Conservation (phyloP, 2,113 vertebrate species). For the Phyllostomus discolor region DNA sequence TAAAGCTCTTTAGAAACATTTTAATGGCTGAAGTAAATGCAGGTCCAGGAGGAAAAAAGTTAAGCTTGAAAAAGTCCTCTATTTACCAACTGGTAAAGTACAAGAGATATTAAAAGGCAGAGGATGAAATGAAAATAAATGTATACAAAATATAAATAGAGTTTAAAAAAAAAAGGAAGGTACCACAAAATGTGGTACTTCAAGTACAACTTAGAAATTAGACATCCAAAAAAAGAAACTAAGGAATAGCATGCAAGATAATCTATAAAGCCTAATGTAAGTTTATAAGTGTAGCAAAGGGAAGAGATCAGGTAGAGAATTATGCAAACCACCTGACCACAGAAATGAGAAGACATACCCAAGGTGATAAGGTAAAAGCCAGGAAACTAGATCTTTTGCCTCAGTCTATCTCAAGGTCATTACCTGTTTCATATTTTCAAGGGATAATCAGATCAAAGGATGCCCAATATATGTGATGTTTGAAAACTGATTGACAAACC, state of each 20-base stretch:
- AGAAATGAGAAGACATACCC: background rate
- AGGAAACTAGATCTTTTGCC: background rate
- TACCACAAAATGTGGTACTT: background rate
- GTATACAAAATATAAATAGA: background rate
- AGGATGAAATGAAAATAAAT: background rate
- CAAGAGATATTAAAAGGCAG: background rate
- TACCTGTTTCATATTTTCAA: conserved; percentile 11
- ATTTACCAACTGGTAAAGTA: background rate
- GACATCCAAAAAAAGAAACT: background rate
- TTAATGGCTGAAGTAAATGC: background rate
- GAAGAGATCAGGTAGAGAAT: background rate
- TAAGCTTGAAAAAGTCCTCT: background rate
- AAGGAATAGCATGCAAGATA: background rate
- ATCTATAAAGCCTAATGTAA: background rate
- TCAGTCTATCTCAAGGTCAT: background rate
- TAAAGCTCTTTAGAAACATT: conserved; percentile 1
- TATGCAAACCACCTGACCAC: background rate
- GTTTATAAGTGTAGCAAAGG: background rate
- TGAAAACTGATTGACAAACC: conserved; percentile 28
- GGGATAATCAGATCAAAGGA: background rate
- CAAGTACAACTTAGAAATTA: background rate
- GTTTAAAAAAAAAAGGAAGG: background rate
- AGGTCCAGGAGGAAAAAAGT: background rate
- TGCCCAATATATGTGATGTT: background rate
- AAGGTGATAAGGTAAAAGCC: background rate